Base-by-base conservation (phyloP, 1,140 invertebrate genomes). In the Drosophila albomicans region DNA sequence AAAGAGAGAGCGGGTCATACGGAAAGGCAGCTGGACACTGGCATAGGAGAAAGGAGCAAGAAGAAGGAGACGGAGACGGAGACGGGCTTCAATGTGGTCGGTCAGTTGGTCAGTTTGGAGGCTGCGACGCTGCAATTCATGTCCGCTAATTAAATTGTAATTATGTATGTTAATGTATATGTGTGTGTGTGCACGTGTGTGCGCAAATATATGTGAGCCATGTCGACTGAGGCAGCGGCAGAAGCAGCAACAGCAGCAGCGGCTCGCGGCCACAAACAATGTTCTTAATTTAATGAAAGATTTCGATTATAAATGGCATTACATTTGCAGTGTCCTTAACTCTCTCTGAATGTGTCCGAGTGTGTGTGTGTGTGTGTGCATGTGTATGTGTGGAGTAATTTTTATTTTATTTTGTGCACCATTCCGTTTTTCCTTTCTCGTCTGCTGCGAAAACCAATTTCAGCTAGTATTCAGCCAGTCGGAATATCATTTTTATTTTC, bases 221-320 rank as follows among this genome's bases (percentile, higher is more conserved):
- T 67, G 64, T 61, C 20, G 56, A 20, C 68, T 11, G 20, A 20
- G 3, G 20, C 20, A 20, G 20, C 20, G 3, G 43, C 66, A 69
- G n/a, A n/a, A 20, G 16, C 1, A 2, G 16, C 16, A 20, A 1
- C 16, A 2, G 20, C 20, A 25, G 49, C 61, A 69, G 61, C 51
- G 41, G 63, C 63, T 51, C 51, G 67, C 73, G 52, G 58, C 81
- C 77, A 54, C 80, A 88, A 88, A 80, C 84, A 88, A 64, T 82
- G 79, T 88, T 84, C 84, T 87, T 87, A 87, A 87, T 87, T 87
- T 88, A 87, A 87, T 87, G 80, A 87, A 87, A 88, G 84, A 87
- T 87, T 87, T 88, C 84, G 84, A 87, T 87, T 80, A 80, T 87
- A 88, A 80, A 88, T 88, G 78, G 79, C 70, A 78, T 85, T 85